These are phyloP conservation scores for Coendou prehensilis DNA, from an alignment of 2,797 vertebrate species.

Conservation along the genomic window DNA sequence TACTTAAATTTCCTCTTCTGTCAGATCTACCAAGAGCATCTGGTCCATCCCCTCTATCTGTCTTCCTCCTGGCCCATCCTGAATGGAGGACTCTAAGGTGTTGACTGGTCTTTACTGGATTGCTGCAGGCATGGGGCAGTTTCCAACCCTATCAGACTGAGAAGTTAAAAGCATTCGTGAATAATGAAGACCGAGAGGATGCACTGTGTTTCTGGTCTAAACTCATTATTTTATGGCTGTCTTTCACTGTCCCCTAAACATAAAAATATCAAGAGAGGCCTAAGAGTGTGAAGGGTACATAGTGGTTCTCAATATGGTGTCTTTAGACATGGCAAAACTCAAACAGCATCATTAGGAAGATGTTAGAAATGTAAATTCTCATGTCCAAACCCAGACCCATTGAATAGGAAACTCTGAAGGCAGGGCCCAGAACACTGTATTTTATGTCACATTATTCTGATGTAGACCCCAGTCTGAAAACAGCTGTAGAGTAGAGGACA, in stretches of 20 bases:
- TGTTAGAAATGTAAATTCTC: background rate
- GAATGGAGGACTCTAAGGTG: background rate
- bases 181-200: background rate
- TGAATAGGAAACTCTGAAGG: background rate
- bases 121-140: fast-evolving
- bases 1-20: background rate
- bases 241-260: background rate
- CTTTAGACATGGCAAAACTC: background rate
- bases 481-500: background rate
- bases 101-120: background rate
- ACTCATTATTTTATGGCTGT: background rate
- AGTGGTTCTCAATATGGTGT: background rate
- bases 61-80: background rate
- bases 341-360: background rate
- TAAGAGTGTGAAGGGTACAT: background rate
- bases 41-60: fast-evolving
- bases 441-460: background rate
- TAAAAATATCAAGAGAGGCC: background rate
- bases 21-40: background rate
- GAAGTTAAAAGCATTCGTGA: background rate
- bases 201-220: background rate
- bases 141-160: background rate
- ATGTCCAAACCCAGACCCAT: background rate
- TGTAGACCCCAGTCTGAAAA: too few species aligned
- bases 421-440: background rate